Conservation (phyloP, 2,113 vertebrate species). For the Salvator merianae region DNA sequence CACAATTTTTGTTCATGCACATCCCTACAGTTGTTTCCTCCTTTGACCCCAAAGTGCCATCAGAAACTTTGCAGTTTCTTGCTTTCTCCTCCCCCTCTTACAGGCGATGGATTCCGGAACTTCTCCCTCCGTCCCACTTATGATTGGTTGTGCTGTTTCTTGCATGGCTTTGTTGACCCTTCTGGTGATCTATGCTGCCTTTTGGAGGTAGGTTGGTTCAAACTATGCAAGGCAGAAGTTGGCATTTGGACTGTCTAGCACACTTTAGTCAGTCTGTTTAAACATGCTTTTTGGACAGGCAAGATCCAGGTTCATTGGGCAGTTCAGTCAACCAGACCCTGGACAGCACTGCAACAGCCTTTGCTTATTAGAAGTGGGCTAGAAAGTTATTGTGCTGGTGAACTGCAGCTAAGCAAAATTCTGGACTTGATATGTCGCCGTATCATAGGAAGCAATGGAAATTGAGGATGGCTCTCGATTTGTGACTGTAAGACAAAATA, state of each 20-base stretch:
- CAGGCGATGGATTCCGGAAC: conserved; percentile 91
- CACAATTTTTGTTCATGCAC: no score
- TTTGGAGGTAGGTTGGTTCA: conserved; percentile 88
- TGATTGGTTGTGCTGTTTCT: conserved; percentile 96
- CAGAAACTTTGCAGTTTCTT: background rate
- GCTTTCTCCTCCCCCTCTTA: background rate
- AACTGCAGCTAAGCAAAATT: background rate
- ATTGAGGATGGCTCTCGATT: no score
- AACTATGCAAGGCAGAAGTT: no score
- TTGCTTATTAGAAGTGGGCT: no score
- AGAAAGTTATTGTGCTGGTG: background rate
- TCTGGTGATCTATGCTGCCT: conserved; percentile 93
- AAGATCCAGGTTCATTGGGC: no score
- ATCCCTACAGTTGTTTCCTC: background rate
- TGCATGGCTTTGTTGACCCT: conserved; percentile 94
- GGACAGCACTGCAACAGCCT: no score
- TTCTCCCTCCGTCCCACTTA: conserved; percentile 90
- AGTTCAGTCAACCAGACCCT: no score
- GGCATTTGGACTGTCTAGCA: no score
- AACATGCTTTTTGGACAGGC: no score
- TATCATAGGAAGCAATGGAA: background rate
- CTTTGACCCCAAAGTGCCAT: background rate
- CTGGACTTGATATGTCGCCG: background rate
- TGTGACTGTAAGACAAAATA: no score
- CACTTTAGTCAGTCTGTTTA: no score